phyloP scores from a whole-genome alignment of 2,797 vertebrate species.

The Prionace glauca region DNA sequence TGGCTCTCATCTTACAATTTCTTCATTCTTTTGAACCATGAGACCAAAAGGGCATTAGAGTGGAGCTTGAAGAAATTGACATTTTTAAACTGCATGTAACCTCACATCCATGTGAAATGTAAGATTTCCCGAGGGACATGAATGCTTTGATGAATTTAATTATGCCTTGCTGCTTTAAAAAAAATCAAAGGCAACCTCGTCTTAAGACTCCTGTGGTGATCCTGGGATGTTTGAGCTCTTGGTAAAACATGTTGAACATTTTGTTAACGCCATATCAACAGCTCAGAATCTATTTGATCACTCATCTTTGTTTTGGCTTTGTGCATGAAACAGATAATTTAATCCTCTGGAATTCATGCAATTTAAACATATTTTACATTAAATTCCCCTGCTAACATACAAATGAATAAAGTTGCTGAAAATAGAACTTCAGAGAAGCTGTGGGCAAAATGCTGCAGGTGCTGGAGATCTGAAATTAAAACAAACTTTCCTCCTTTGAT shows the following conservation, averaged over 20 bases:
- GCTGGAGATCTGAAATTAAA: no score
- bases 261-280: not conserved
- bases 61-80: not conserved
- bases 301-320: not conserved
- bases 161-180: not conserved
- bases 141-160: not conserved
- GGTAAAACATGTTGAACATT: not conserved
- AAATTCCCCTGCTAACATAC: not conserved
- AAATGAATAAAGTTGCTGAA: not conserved
- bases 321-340: not conserved
- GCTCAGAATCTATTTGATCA: not conserved
- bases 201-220: not conserved
- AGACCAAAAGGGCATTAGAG: not conserved
- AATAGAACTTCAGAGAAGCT: not conserved
- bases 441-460: no score
- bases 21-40: slow-evolving; percentile 10
- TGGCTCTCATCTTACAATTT: not conserved
- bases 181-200: slow-evolving; percentile 5
- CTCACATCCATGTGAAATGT: not conserved
- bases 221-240: not conserved
- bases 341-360: not conserved
- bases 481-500: no score
- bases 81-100: not conserved
- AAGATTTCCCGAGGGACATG: not conserved
- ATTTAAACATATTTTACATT: not conserved